Percentiles rank a stretch among this genome's conserved stretches.
Evolutionary conservation across 2,113 vertebrate species (phyloP).

Genomic region (Sorex fumeus): DNA sequence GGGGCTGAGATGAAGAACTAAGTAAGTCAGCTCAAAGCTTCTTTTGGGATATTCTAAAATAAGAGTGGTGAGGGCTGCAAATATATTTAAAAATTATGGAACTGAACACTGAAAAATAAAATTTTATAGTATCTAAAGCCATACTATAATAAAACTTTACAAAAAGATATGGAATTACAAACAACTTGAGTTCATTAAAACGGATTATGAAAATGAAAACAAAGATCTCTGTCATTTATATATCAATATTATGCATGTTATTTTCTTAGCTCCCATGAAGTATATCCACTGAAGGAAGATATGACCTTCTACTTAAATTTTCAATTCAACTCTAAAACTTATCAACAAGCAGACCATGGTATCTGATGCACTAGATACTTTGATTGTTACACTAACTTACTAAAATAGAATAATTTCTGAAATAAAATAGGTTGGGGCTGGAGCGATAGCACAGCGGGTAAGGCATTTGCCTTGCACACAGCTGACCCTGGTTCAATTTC

Average conservation of each 20-base stretch:
- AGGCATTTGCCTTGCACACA: too few species aligned
- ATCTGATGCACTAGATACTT: background rate
- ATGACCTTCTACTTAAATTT: background rate
- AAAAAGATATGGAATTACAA: conserved; percentile 9
- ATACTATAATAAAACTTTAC: too few species aligned
- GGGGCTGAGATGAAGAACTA: background rate
- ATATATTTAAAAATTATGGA: background rate
- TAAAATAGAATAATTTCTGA: conserved; percentile 52
- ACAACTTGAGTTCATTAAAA: conserved; percentile 44
- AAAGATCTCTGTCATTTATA: background rate
- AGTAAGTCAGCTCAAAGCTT: background rate
- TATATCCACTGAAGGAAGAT: background rate
- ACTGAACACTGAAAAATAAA: background rate
- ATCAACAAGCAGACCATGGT: background rate
- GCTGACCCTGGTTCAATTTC: too few species aligned
- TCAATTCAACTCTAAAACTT: background rate
- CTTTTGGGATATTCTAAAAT: conserved; percentile 34
- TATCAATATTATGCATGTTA: background rate
- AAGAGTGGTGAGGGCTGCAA: conserved; percentile 1
- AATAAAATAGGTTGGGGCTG: too few species aligned
- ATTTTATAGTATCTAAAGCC: background rate
- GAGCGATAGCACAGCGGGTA: too few species aligned
- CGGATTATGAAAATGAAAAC: conserved; percentile 20
- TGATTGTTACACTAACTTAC: background rate
- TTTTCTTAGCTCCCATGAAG: background rate